phyloP scores from a whole-genome alignment of 2,113 vertebrate genomes.

The Noturus placidus region DNA sequence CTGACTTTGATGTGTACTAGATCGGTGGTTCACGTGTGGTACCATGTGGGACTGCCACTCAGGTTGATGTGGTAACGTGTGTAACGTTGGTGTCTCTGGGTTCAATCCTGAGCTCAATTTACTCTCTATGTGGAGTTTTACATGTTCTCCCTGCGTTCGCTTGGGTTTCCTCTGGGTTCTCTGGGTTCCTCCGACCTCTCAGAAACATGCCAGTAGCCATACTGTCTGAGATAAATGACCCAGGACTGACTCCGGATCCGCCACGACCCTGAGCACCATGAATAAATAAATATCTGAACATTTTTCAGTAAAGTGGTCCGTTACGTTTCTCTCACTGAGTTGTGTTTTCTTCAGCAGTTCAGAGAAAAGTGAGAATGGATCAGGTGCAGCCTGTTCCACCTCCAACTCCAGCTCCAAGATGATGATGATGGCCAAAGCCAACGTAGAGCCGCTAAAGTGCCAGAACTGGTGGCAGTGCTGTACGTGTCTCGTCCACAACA shows the following conservation, averaged over 20 bases:
- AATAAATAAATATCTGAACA: not conserved
- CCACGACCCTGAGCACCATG: not conserved
- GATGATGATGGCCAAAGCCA: conserved; percentile 97
- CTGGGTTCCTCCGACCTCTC: not conserved
- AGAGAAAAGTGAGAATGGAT: conserved; percentile 81
- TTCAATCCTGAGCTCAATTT: not conserved
- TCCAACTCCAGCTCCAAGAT: conserved; percentile 92
- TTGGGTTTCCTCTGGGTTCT: not conserved
- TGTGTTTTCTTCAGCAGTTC: conserved; percentile 93
- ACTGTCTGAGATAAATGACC: not conserved
- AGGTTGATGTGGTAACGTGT: not conserved
- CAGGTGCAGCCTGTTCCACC: conserved; percentile 84
- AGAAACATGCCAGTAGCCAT: not conserved
- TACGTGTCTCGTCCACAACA: conserved; percentile 90
- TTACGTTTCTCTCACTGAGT: conserved; percentile 65
- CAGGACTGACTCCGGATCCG: not conserved
- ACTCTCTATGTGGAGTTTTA: not conserved
- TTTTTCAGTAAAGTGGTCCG: not conserved
- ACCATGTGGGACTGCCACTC: too few relatives aligned
- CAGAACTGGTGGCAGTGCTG: conserved; percentile 98
- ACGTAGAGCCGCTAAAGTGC: conserved; percentile 95
- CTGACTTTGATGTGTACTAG: too few relatives aligned
- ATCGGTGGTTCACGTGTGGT: too few relatives aligned
- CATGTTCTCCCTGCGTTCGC: not conserved
- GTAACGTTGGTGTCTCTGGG: not conserved